phyloP scores from a whole-genome alignment of 2,888 invertebrate species.

The Epirrhoe alternata region DNA sequence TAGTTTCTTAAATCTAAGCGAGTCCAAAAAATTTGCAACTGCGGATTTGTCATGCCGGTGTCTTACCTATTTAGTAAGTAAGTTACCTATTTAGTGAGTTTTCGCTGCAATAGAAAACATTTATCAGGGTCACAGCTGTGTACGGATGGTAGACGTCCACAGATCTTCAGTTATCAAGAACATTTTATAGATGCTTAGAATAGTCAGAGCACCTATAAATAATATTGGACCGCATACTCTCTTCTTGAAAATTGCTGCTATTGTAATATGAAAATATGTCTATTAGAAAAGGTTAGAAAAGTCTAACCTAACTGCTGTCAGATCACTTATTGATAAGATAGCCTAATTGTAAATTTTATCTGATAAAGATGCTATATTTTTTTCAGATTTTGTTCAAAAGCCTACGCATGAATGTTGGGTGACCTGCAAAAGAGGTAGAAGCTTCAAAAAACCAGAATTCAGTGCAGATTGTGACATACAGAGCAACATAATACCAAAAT shows the following conservation, averaged over 20 bases:
- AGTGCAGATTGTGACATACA: conserved; percentile 60
- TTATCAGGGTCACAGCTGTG: background rate
- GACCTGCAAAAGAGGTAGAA: conserved; percentile 77
- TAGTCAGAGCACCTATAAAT: no score
- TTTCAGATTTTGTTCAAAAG: conserved; percentile 73
- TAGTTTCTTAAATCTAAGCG: background rate
- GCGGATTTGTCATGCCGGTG: background rate
- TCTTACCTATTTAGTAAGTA: background rate
- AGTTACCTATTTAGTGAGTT: background rate
- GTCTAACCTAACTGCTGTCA: no score
- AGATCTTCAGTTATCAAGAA: no score
- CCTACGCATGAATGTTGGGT: conserved; percentile 79
- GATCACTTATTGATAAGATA: background rate
- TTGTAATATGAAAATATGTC: no score
- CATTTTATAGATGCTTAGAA: no score
- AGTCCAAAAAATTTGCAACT: background rate
- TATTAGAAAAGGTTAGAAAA: no score
- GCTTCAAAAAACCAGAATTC: conserved; percentile 74
- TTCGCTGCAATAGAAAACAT: background rate
- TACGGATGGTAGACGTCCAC: no score
- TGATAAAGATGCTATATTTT: background rate
- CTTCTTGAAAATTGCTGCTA: no score
- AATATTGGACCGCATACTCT: no score
- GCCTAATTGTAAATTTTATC: background rate
- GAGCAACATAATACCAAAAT: conserved; percentile 53